Evolutionary conservation across 1,140 invertebrate species (phyloP).

Genomic region (Zaprionus camerounensis): DNA sequence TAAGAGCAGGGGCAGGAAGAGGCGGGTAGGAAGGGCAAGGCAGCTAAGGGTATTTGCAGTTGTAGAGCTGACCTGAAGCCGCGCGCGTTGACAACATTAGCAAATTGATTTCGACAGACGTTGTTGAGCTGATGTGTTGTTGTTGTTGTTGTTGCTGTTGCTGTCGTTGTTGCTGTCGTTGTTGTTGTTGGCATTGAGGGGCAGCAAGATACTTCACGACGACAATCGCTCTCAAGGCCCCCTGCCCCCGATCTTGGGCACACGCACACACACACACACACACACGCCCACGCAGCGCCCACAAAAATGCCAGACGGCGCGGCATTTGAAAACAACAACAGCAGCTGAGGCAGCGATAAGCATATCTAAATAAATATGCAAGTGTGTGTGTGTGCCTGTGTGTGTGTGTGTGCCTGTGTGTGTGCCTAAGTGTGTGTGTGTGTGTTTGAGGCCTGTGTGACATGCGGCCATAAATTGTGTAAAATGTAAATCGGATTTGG

Average conservation of each 20-base stretch:
- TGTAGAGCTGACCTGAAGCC: constrained; percentile 3
- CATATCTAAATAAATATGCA: constrained; percentile 54
- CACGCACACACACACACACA: neutral
- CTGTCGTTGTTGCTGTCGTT: neutral
- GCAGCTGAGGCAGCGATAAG: constrained; percentile 23
- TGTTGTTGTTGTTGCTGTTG: neutral
- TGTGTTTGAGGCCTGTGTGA: constrained; percentile 23
- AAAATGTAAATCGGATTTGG: constrained; percentile 62
- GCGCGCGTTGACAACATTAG: constrained; percentile 71
- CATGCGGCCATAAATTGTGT: constrained; percentile 73
- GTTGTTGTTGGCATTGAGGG: constrained; percentile 34
- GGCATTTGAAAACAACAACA: constrained; percentile 51
- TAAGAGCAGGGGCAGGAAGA: neutral
- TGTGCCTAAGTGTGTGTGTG: neutral
- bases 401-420: neutral
- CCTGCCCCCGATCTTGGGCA: constrained; percentile 33
- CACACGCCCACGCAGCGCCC: constrained; percentile 54
- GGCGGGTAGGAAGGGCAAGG: neutral
- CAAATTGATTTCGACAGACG: constrained; percentile 77
- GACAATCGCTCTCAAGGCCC: constrained; percentile 48
- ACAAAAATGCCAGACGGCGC: constrained; percentile 68
- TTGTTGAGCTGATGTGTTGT: constrained; percentile 2
- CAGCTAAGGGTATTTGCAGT: neutral
- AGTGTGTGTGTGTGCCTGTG: neutral
- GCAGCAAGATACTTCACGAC: constrained; percentile 2